Evolutionary conservation across 1,140 invertebrate genomes (phyloP).

Genomic region (Zaprionus gabonicus): DNA sequence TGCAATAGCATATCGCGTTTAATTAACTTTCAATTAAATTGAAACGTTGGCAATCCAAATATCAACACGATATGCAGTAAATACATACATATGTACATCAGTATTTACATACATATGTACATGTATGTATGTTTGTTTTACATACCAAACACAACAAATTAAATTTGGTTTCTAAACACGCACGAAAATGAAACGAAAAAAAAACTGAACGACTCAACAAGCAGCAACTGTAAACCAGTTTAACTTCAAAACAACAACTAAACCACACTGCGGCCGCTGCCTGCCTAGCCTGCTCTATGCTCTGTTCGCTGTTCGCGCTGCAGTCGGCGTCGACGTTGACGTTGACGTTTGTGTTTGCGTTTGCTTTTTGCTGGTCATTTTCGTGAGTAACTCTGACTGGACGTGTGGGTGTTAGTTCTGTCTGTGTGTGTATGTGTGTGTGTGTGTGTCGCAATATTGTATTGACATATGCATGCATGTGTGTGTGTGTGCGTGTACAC

Average conservation of each 20-base stretch:
- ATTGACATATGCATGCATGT: constrained; percentile 23
- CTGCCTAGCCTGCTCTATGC: constrained; percentile 14
- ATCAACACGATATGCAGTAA: constrained; percentile 36
- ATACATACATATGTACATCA: background rate
- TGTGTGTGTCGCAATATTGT: constrained; percentile 27
- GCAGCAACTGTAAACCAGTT: constrained; percentile 75
- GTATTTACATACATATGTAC: constrained; percentile 1
- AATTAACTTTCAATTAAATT: constrained; percentile 49
- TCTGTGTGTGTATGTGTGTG: constrained; percentile 29
- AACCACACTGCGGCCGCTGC: constrained; percentile 44
- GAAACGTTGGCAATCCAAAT: constrained; percentile 16
- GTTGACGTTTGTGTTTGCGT: constrained; percentile 33
- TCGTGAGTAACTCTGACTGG: constrained; percentile 63
- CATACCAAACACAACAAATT: constrained; percentile 38
- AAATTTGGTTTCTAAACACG: constrained; percentile 62
- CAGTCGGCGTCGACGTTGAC: background rate
- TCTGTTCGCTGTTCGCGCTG: background rate
- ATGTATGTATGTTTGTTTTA: constrained; percentile 7
- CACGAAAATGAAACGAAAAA: constrained; percentile 55
- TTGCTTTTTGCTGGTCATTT: constrained; percentile 72
- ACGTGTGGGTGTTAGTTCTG: constrained; percentile 33
- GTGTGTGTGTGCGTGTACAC: constrained; percentile 47
- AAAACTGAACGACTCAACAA: constrained; percentile 11
- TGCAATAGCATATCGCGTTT: constrained; percentile 26
- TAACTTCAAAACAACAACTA: constrained; percentile 81